These are phyloP conservation scores for Sarcophaga carnaria DNA, from an alignment of 2,888 invertebrate species.

Conservation along the genomic window DNA sequence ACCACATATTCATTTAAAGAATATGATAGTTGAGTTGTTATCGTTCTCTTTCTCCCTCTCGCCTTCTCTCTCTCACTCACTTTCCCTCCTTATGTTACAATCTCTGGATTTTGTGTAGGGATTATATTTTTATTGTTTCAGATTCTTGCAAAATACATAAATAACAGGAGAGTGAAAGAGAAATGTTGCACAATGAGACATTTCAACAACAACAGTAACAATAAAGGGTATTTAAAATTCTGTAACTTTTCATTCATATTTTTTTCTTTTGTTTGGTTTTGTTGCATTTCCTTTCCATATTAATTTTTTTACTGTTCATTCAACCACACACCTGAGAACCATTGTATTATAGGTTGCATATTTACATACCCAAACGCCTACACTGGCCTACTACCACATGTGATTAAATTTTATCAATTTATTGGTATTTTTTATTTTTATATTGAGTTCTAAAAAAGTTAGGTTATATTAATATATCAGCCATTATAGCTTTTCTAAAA, in stretches of 20 bases:
- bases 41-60: not conserved
- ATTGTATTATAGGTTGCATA: not conserved
- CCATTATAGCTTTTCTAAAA: too few species aligned
- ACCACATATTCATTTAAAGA: not conserved
- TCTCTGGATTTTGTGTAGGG: not conserved
- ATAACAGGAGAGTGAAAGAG: too few species aligned
- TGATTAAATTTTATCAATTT: too few species aligned
- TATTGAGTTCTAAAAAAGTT: too few species aligned
- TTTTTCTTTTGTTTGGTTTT: not conserved
- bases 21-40: too few species aligned
- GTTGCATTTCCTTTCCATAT: conserved; percentile 7
- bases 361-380: not conserved
- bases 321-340: conserved; percentile 22
- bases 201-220: conserved; percentile 3
- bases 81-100: not conserved
- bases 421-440: too few species aligned
- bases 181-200: conserved; percentile 13
- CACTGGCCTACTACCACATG: too few species aligned
- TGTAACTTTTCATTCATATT: conserved; percentile 37
- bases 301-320: conserved; percentile 12
- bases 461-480: too few species aligned
- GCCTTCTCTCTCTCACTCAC: not conserved
- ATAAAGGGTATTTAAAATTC: conserved; percentile 26
- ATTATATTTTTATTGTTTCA: not conserved
- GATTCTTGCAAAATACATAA: too few species aligned